phyloP scores from a whole-genome alignment of 2,113 vertebrate genomes.

The Tapirus terrestris region DNA sequence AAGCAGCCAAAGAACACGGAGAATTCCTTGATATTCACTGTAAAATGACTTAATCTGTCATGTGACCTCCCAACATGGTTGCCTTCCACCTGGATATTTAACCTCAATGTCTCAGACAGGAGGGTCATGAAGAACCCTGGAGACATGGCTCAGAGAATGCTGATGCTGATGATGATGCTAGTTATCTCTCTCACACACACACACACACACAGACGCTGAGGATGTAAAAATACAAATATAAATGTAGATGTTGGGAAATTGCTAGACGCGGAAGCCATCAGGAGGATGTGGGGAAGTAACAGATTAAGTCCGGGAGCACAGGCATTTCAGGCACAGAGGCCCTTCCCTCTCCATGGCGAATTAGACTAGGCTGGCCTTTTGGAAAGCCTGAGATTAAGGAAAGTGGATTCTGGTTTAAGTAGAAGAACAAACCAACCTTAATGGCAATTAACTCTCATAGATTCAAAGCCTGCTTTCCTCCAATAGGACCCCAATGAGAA shows the following conservation, averaged over 20 bases:
- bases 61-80: background rate
- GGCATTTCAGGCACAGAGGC: background rate
- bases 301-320: background rate
- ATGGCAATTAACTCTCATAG: conserved; percentile 29
- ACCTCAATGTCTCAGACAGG: background rate
- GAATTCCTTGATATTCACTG: background rate
- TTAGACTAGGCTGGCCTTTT: background rate
- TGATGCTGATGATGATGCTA: too few species aligned
- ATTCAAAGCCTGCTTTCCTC: conserved; percentile 63
- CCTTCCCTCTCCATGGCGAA: background rate
- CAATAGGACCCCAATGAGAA: conserved; percentile 20
- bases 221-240: background rate
- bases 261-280: background rate
- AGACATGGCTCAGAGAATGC: background rate
- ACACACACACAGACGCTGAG: background rate
- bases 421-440: conserved; percentile 27
- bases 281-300: background rate
- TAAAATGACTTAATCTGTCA: background rate
- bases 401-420: background rate
- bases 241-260: background rate
- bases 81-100: background rate
- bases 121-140: background rate
- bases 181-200: too few species aligned
- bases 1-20: background rate
- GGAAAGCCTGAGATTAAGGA: background rate